Evolutionary conservation across 2,797 vertebrate genomes (phyloP).

Genomic region (Fundulus diaphanus): DNA sequence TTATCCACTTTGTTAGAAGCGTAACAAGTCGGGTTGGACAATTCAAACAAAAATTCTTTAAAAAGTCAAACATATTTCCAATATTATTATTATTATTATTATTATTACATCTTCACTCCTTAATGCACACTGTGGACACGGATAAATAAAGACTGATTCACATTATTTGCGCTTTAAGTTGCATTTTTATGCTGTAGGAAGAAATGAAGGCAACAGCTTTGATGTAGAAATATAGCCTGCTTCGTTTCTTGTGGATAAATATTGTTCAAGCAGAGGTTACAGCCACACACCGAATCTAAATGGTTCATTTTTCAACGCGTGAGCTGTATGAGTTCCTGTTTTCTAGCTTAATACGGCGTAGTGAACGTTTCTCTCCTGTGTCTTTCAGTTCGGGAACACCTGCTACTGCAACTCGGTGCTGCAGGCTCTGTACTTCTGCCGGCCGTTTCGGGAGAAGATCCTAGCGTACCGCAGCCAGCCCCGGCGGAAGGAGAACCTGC

Average conservation of each 20-base stretch:
- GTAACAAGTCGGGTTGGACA: neutral
- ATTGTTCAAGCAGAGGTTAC: neutral
- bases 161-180: neutral
- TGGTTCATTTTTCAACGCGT: neutral
- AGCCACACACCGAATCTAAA: neutral
- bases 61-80: no score
- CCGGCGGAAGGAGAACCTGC: constrained; percentile 95
- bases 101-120: no score
- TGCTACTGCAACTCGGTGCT: constrained; percentile 99
- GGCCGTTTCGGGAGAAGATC: constrained; percentile 96
- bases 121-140: neutral
- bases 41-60: no score
- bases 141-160: neutral
- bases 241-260: no score
- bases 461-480: constrained; percentile 96
- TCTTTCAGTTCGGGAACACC: constrained; percentile 93
- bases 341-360: no score
- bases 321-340: neutral
- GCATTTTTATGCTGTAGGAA: neutral
- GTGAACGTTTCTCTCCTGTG: neutral
- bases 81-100: no score
- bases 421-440: constrained; percentile 96
- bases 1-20: neutral
- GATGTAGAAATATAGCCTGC: neutral
- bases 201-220: neutral